phyloP scores from a whole-genome alignment of 2,113 vertebrate genomes.

The Proterorhinus semilunaris region DNA sequence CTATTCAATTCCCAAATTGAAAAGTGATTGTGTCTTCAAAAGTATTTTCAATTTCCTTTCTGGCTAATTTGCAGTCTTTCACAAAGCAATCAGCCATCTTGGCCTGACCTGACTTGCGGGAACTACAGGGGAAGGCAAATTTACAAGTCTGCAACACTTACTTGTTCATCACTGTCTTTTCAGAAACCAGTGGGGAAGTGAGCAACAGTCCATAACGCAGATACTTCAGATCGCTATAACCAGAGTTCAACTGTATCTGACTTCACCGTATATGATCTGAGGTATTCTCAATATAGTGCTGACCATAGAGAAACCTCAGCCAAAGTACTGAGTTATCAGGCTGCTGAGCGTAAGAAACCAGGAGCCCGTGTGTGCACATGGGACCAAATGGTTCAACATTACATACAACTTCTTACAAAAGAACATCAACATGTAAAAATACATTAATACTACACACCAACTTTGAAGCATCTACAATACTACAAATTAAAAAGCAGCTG shows the following conservation, averaged over 20 bases:
- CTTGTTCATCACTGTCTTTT: no score
- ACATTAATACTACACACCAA: constrained; percentile 17
- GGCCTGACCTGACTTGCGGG: no score
- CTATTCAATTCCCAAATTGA: not conserved
- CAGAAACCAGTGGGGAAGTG: no score
- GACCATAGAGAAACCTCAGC: constrained; percentile 30
- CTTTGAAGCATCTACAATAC: not conserved
- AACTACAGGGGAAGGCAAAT: no score
- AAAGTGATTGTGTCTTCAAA: not conserved
- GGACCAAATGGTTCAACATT: constrained; percentile 65
- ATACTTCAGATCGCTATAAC: not conserved
- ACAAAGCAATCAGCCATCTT: no score
- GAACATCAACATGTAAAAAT: constrained; percentile 45
- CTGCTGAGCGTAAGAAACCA: not conserved
- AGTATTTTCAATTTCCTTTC: no score
- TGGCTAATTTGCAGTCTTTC: no score
- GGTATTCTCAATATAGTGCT: constrained; percentile 17
- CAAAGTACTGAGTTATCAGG: constrained; percentile 7
- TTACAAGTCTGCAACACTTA: no score
- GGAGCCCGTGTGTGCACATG: no score
- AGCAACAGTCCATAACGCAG: no score
- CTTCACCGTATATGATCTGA: not conserved
- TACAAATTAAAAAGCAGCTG: constrained; percentile 40
- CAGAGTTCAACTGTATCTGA: constrained; percentile 6
- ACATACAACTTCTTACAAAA: constrained; percentile 20